Conservation (phyloP, 2,113 vertebrate species). For the Malaclemys terrapin region DNA sequence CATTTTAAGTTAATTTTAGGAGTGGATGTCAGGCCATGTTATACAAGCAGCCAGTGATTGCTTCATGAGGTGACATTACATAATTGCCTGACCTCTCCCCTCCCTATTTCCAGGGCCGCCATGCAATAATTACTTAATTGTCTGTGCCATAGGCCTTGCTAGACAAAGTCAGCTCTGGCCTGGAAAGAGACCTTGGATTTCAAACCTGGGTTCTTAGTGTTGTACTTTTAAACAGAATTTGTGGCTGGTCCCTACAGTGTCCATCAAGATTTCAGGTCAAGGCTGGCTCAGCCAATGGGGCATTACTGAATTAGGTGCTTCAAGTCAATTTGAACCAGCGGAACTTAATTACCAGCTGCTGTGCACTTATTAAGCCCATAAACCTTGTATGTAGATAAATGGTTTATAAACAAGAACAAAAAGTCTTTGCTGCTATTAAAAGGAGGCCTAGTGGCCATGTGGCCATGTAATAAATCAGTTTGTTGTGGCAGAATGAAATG, state of each 20-base stretch:
- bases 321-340: not conserved
- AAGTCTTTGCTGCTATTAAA: not conserved
- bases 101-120: not conserved
- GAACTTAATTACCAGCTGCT: not conserved
- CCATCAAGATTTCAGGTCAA: not conserved
- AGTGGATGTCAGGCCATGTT: too few species aligned
- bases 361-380: not conserved
- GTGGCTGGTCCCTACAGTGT: not conserved
- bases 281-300: not conserved
- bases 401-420: not conserved
- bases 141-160: not conserved
- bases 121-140: not conserved
- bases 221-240: not conserved
- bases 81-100: not conserved
- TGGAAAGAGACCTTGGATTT: not conserved
- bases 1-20: not conserved
- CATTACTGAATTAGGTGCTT: not conserved
- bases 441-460: not conserved
- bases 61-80: not conserved
- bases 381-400: accelerated
- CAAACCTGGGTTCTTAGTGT: not conserved
- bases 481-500: not conserved
- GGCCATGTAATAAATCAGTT: not conserved
- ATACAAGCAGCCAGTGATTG: not conserved
- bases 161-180: not conserved